Base-by-base conservation (phyloP, 2,888 invertebrate genomes). In the Meandrusa payeni region DNA sequence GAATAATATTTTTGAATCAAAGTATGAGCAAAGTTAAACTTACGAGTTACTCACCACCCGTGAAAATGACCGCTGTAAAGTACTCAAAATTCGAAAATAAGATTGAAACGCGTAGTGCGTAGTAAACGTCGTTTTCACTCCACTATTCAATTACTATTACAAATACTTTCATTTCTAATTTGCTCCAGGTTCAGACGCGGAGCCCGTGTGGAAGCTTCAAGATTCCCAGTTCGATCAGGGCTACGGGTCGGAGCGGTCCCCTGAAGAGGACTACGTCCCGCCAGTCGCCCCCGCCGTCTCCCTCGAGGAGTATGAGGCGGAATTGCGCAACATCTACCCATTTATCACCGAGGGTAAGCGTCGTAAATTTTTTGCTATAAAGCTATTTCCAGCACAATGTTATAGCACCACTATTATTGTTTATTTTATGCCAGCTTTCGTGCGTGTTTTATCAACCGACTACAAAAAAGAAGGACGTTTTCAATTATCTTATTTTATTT, bases 241-340 rank as follows among this genome's bases (percentile, higher is more conserved):
- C 23, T 94, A 94, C 73, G 93, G 92, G 0, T 93, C 93, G 5
- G 93, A 94, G 67, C 82, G 93, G 28, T 93, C 93, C 0, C 94
- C 94, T 1, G 94, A 94, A 73, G 94, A 94, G 52, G 94, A 94
- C 73, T 91, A 90, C 76, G 92, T 92, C 17, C 93, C 93, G 3
- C 90, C 92, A 9, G 78, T 93, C 44, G 91, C 90, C 9, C 70
- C 85, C 1, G 72, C 86, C 13, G 80, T 90, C 45, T 87, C 88
- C 24, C 80, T 90, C 24, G 90, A 90, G 58, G 85, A 83, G 32
- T 90, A 90, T 59, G 90, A 90, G 57, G 82, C 89, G n/a, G 90
- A 91, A 54, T 78, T 90, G 20, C 82, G 91, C 52, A 76, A 88
- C 22, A 90, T 91, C 41, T 93, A 93, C 65, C 91, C 93, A 6